Evolutionary conservation across 2,113 vertebrate species (phyloP).

Genomic region (Sander lucioperca): DNA sequence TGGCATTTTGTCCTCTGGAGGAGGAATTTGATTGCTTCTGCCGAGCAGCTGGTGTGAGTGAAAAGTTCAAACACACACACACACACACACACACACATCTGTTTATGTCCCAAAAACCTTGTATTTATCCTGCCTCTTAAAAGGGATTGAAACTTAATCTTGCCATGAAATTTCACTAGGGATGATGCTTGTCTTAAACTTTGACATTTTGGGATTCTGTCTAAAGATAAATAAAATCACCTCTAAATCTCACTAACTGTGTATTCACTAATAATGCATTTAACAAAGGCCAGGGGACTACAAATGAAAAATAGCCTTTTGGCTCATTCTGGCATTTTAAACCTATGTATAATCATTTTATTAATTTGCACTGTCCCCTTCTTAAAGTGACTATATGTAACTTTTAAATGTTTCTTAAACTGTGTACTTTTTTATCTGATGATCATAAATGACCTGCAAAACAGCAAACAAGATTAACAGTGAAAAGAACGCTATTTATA

Average conservation of each 20-base stretch:
- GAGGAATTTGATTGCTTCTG: slow-evolving; percentile 14
- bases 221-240: neutral
- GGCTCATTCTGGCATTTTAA: no score
- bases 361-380: no score
- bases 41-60: slow-evolving; percentile 26
- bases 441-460: no score
- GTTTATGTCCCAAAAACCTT: neutral
- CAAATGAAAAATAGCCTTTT: no score
- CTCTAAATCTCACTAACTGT: neutral
- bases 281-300: no score
- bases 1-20: slow-evolving; percentile 22
- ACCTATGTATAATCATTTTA: no score
- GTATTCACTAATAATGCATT: no score
- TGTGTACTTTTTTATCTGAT: no score
- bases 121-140: neutral
- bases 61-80: slow-evolving; percentile 7
- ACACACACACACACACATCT: neutral
- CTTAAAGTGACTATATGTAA: no score
- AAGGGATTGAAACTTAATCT: neutral
- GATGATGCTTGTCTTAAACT: neutral
- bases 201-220: neutral
- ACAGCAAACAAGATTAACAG: no score
- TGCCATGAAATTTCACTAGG: neutral
- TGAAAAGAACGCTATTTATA: no score
- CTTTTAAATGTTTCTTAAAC: no score